Percentiles rank a stretch among this genome's conserved stretches.
Conservation (phyloP, 2,113 vertebrate genomes). For the Periophthalmodon schlosseri region DNA sequence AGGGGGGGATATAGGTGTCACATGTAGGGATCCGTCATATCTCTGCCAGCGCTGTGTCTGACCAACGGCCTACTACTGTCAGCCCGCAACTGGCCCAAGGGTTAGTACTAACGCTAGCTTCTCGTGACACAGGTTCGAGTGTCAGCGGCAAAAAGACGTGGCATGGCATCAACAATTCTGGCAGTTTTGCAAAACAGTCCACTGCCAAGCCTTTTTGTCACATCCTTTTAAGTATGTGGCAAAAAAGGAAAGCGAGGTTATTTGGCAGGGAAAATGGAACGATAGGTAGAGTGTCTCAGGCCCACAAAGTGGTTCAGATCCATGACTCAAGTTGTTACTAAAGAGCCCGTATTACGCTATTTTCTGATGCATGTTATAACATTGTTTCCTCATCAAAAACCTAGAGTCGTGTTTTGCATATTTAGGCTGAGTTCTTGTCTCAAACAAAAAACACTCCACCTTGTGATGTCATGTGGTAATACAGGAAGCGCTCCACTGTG, state of each 20-base stretch:
- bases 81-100: constrained; percentile 43
- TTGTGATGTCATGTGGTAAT: too few species aligned
- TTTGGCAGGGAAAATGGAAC: not conserved
- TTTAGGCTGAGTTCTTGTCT: too few species aligned
- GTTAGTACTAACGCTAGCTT: constrained; percentile 44
- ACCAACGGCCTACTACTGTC: constrained; percentile 76
- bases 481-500: too few species aligned
- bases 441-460: too few species aligned
- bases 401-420: too few species aligned
- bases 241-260: constrained; percentile 8
- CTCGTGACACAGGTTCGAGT: constrained; percentile 66
- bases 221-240: not conserved
- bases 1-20: constrained; percentile 29
- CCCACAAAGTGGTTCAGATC: not conserved
- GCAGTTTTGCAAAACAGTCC: constrained; percentile 27
- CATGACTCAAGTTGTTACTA: not conserved
- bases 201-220: constrained; percentile 24
- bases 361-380: too few species aligned
- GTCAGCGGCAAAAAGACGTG: constrained; percentile 61
- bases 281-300: not conserved
- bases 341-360: not conserved
- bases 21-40: constrained; percentile 48
- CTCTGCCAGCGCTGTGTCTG: constrained; percentile 46
- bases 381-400: too few species aligned
- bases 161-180: constrained; percentile 51